Evolutionary conservation across 1,140 invertebrate species (phyloP).

Genomic region (Tribolium castaneum): DNA sequence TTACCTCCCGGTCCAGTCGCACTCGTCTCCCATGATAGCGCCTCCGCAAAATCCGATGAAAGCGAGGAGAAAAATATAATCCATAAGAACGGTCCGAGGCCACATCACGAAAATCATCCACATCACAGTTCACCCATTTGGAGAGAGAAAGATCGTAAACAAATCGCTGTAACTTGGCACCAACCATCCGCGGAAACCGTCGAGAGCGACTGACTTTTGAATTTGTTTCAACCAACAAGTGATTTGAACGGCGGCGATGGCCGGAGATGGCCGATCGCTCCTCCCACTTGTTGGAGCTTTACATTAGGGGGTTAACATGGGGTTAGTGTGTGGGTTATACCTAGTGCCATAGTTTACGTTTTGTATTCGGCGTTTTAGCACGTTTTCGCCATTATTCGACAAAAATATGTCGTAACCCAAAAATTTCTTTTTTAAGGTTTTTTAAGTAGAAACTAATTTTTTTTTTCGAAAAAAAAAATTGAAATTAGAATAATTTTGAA

Average conservation of each 20-base stretch:
- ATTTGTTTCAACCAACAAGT: slow-evolving; percentile 26
- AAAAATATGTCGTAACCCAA: no score
- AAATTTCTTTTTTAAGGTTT: no score
- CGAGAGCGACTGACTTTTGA: not conserved
- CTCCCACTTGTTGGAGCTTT: slow-evolving; percentile 35
- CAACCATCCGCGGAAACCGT: not conserved
- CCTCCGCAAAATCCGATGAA: slow-evolving; percentile 61
- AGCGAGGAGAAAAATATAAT: slow-evolving; percentile 13
- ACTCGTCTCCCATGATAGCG: slow-evolving; percentile 69
- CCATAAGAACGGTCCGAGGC: slow-evolving; percentile 24
- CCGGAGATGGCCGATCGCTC: slow-evolving; percentile 15
- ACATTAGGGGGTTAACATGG: not conserved
- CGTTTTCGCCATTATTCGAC: no score
- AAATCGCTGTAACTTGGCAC: not conserved
- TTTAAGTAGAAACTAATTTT: no score
- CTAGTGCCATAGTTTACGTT: no score
- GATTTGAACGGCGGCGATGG: slow-evolving; percentile 1
- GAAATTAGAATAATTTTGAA: no score
- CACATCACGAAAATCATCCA: slow-evolving; percentile 20
- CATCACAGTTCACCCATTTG: slow-evolving; percentile 6
- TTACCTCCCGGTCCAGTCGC: slow-evolving; percentile 72
- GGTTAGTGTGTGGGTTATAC: slow-evolving; percentile 1
- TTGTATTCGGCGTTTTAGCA: no score
- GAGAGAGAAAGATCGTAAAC: slow-evolving; percentile 4
- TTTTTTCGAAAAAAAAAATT: no score